These are phyloP conservation scores for Lithophane socia DNA, from an alignment of 2,888 invertebrate genomes.

Conservation along the genomic window DNA sequence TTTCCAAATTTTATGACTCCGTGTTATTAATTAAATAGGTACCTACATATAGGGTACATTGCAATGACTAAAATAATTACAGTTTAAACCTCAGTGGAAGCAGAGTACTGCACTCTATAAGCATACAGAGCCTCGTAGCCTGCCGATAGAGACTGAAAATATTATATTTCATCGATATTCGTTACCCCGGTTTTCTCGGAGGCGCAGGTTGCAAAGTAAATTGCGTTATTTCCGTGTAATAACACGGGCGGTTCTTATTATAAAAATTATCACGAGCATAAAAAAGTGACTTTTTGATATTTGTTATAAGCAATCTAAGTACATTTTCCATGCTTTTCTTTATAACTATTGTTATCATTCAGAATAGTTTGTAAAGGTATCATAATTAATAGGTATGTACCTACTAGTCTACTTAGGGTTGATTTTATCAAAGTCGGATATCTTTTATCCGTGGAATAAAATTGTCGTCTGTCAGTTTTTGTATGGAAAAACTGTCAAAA, in stretches of 20 bases:
- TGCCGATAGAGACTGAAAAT: conserved; percentile 19
- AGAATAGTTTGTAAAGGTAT: background rate
- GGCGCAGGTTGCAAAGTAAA: conserved; percentile 22
- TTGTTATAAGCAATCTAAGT: background rate
- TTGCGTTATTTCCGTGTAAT: conserved; percentile 6
- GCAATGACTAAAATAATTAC: no score
- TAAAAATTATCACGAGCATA: background rate
- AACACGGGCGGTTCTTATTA: background rate
- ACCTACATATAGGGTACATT: no score
- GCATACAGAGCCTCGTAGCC: background rate
- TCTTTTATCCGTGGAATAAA: no score
- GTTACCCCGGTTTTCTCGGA: background rate
- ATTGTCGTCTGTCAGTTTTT: no score
- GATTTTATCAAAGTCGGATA: no score
- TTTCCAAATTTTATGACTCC: background rate
- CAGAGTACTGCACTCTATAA: background rate
- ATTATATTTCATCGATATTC: conserved; percentile 29
- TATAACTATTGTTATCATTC: background rate
- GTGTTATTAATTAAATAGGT: background rate
- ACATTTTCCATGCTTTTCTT: background rate
- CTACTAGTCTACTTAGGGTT: background rate
- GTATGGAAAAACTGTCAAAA: no score
- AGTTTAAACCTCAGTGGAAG: background rate
- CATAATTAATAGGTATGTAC: background rate
- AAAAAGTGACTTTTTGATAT: background rate